phyloP scores from a whole-genome alignment of 1,140 invertebrate species.

The Ganaspis sp. region DNA sequence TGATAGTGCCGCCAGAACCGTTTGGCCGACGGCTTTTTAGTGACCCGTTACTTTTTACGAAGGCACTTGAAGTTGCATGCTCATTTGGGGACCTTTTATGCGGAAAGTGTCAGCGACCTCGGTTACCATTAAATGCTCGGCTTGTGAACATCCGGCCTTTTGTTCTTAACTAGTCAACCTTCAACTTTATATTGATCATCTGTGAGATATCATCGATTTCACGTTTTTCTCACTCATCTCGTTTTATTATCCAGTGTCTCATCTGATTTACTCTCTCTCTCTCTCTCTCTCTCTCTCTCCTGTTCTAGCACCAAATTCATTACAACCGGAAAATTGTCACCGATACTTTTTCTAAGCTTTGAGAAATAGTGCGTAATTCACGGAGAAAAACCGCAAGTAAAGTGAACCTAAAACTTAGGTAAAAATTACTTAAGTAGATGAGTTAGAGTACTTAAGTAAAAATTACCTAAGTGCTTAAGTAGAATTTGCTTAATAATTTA shows the following conservation, averaged over 20 bases:
- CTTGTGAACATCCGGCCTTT: constrained; percentile 60
- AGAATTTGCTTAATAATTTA: too few relatives aligned
- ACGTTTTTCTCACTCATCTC: neutral
- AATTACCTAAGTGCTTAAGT: too few relatives aligned
- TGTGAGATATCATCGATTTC: constrained; percentile 26
- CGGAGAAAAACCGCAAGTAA: too few relatives aligned
- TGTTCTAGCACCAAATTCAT: too few relatives aligned
- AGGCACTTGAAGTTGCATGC: constrained; percentile 53
- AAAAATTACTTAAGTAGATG: too few relatives aligned
- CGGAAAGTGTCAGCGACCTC: constrained; percentile 65
- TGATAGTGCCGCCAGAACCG: constrained; percentile 50
- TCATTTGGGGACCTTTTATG: constrained; percentile 58
- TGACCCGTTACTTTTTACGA: constrained; percentile 65
- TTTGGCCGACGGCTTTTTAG: constrained; percentile 56
- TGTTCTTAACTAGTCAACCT: constrained; percentile 37
- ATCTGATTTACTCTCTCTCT: neutral
- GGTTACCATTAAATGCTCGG: constrained; percentile 55
- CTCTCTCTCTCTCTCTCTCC: too few relatives aligned
- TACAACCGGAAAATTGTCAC: too few relatives aligned
- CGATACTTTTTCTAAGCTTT: too few relatives aligned
- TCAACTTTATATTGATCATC: neutral
- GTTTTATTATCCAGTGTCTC: neutral
- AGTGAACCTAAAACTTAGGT: too few relatives aligned
- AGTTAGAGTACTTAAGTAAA: too few relatives aligned
- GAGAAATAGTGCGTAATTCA: too few relatives aligned